Percentiles rank a stretch among this genome's conserved stretches.
These are phyloP conservation scores for Sarcophaga bullata DNA, from an alignment of 1,140 invertebrate genomes.

Conservation along the genomic window DNA sequence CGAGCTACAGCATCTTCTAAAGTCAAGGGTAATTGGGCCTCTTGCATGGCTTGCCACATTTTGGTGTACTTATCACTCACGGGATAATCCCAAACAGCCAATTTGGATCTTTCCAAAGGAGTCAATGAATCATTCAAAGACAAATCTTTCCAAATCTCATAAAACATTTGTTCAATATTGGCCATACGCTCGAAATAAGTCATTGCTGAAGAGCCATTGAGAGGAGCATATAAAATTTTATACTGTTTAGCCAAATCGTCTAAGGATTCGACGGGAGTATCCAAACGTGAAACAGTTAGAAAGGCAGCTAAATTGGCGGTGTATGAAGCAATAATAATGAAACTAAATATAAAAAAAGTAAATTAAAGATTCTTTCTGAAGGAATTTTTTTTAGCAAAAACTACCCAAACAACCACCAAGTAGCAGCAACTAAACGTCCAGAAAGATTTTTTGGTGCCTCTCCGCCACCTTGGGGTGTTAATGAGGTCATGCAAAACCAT, in stretches of 20 bases:
- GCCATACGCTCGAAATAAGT: slow-evolving; percentile 97
- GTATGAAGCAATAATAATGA: slow-evolving; percentile 98
- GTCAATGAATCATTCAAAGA: slow-evolving; percentile 91
- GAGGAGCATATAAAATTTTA: slow-evolving; percentile 93
- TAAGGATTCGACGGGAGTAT: slow-evolving; percentile 90
- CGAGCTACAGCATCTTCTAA: slow-evolving; percentile 82
- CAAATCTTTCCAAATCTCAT: slow-evolving; percentile 98
- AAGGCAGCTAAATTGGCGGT: slow-evolving; percentile 97
- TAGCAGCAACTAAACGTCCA: slow-evolving; percentile 90
- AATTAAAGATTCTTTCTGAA: slow-evolving; percentile 8
- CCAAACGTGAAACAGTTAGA: slow-evolving; percentile 90
- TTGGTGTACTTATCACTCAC: slow-evolving; percentile 98
- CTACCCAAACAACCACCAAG: slow-evolving; percentile 96
- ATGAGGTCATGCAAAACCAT: slow-evolving; percentile 99
- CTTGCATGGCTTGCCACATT: slow-evolving; percentile 97
- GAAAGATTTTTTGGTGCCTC: slow-evolving; percentile 96
- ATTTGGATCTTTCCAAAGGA: slow-evolving; percentile 87
- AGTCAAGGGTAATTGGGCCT: slow-evolving; percentile 81
- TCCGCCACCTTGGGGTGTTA: slow-evolving; percentile 87
- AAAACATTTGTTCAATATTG: slow-evolving; percentile 93
- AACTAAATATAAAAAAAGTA: slow-evolving; percentile 63
- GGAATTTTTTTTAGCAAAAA: background rate
- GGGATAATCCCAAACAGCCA: slow-evolving; percentile 99
- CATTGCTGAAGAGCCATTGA: slow-evolving; percentile 81
- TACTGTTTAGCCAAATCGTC: slow-evolving; percentile 95